A percentile compares a stretch with the other conserved stretches of the same genome.
Conservation (phyloP, 64 coral and sea anemone species). For the Platygyra sinensis region DNA sequence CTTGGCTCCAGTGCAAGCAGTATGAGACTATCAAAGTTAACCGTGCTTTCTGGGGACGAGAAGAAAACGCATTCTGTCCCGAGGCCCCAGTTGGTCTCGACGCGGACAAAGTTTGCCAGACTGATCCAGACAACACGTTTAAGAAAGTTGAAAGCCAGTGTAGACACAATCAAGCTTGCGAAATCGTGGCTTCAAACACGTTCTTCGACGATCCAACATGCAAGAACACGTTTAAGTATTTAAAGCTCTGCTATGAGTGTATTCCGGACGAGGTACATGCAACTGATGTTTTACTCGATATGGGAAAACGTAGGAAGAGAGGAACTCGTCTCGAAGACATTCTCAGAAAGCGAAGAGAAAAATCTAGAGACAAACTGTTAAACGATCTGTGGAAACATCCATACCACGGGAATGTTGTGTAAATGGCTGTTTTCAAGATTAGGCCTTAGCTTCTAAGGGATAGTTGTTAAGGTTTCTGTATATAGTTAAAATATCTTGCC, state of each 20-base stretch:
- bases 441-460: background rate
- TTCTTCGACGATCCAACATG: slow-evolving; percentile 99
- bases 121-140: slow-evolving; percentile 81
- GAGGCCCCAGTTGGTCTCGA: slow-evolving; percentile 87
- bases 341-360: slow-evolving; percentile 75
- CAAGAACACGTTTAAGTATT: slow-evolving; percentile 91
- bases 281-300: slow-evolving; percentile 75
- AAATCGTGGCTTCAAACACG: slow-evolving; percentile 92
- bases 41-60: slow-evolving; percentile 92
- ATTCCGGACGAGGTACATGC: slow-evolving; percentile 83
- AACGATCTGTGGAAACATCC: slow-evolving; percentile 82
- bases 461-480: background rate
- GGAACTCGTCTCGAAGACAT: slow-evolving; percentile 80
- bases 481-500: background rate
- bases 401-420: slow-evolving; percentile 47
- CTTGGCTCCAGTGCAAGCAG: slow-evolving; percentile 94
- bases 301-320: slow-evolving; percentile 89
- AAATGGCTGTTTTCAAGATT: background rate
- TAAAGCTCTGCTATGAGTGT: slow-evolving; percentile 98
- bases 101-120: slow-evolving; percentile 78
- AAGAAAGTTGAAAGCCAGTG: slow-evolving; percentile 91
- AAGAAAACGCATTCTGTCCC: slow-evolving; percentile 89
- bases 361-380: slow-evolving; percentile 72
- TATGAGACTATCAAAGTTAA: slow-evolving; percentile 91
- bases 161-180: slow-evolving; percentile 86